Percentiles rank a stretch among this genome's conserved stretches.
Conservation (phyloP, 2,888 invertebrate genomes). For the Trichopoda pennipes region DNA sequence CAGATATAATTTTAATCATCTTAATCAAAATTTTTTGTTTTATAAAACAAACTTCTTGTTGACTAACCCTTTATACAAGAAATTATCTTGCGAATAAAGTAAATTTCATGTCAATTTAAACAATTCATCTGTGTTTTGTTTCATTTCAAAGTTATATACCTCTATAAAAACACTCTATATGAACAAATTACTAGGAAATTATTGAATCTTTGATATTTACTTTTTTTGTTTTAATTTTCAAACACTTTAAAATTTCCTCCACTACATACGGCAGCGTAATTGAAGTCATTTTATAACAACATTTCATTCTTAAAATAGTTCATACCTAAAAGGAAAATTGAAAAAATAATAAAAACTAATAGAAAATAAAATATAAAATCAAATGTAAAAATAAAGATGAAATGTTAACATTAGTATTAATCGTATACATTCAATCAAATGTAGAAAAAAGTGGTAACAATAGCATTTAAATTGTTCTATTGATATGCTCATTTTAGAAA, state of each 20-base stretch:
- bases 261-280: conserved; percentile 28
- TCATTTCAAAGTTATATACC: no score
- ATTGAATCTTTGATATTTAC: no score
- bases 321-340: conserved; percentile 25
- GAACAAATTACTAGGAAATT: no score
- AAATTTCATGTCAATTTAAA: no score
- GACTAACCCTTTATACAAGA: no score
- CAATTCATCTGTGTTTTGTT: no score
- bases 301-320: conserved; percentile 6
- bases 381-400: conserved; percentile 40
- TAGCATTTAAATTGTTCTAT: conserved; percentile 66
- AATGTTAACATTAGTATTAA: conserved; percentile 64
- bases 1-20: no score
- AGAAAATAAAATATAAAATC: background rate
- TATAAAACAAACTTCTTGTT: no score
- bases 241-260: conserved; percentile 15
- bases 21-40: no score
- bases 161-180: no score
- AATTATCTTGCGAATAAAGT: no score
- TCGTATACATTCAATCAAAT: conserved; percentile 62
- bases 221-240: conserved; percentile 3
- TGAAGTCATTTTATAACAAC: conserved; percentile 5
- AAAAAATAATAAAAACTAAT: background rate
- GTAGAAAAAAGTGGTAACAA: conserved; percentile 59
- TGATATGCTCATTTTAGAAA: conserved; percentile 62